A percentile compares a stretch with the other conserved stretches of the same genome.
These are phyloP conservation scores for Sebastes dallii DNA, from an alignment of 2,797 vertebrate genomes.

Conservation along the genomic window DNA sequence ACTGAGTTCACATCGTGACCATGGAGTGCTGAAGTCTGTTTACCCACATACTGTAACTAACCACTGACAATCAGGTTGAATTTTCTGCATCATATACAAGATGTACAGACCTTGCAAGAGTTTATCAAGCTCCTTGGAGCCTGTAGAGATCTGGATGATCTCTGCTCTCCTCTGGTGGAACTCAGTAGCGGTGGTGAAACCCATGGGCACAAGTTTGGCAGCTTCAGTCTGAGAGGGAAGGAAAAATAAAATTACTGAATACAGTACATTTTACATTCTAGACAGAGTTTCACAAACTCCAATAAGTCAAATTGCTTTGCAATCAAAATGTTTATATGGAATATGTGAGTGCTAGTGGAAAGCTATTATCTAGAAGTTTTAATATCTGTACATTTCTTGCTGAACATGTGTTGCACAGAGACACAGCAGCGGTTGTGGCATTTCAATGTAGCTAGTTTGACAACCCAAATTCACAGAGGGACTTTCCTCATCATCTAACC, in stretches of 20 bases:
- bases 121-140: slow-evolving; percentile 97
- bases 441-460: no score
- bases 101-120: slow-evolving; percentile 89
- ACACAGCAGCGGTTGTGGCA: not conserved
- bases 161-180: slow-evolving; percentile 97
- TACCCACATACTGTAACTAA: no score
- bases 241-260: not conserved
- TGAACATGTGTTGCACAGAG: not conserved
- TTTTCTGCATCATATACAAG: not conserved
- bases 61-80: not conserved
- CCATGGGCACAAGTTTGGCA: slow-evolving; percentile 97
- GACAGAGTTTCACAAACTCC: not conserved
- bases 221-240: slow-evolving; percentile 86
- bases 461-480: no score
- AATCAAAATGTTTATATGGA: not conserved
- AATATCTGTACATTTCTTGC: not conserved
- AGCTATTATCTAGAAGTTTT: not conserved
- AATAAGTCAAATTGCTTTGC: no score
- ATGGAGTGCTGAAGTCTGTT: no score
- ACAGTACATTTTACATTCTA: not conserved
- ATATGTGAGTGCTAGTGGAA: not conserved
- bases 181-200: slow-evolving; percentile 97
- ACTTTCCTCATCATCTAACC: no score
- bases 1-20: not conserved
- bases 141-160: slow-evolving; percentile 97